A percentile compares a stretch with the other conserved stretches of the same genome.
These are phyloP conservation scores for Rhinolophus ferrumequinum DNA, from an alignment of 2,113 vertebrate genomes.

Conservation along the genomic window DNA sequence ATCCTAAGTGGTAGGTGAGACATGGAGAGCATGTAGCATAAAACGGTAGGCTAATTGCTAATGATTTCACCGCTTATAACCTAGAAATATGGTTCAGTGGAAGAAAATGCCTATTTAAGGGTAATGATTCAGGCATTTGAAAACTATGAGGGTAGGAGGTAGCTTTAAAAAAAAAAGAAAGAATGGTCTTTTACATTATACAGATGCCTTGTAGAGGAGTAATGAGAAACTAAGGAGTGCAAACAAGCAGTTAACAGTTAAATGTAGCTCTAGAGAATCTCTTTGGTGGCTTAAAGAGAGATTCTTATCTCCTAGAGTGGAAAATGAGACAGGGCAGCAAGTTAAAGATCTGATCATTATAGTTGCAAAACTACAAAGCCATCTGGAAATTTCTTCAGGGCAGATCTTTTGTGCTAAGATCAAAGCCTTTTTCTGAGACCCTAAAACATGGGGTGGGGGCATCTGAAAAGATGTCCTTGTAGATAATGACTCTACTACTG, in stretches of 20 bases:
- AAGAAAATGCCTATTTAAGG: not conserved
- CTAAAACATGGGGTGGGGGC: not conserved
- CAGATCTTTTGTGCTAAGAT: not conserved
- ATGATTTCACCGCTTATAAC: not conserved
- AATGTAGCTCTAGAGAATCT: not conserved
- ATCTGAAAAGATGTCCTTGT: not conserved
- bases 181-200: not conserved
- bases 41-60: not conserved
- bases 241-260: not conserved
- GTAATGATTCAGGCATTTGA: not conserved
- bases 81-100: not conserved
- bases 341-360: not conserved
- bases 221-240: not conserved
- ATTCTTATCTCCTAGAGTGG: not conserved
- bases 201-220: not conserved
- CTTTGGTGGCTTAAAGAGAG: not conserved
- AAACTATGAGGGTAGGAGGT: not conserved
- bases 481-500: not conserved
- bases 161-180: not conserved
- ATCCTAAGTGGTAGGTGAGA: not conserved
- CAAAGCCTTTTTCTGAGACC: not conserved
- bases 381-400: not conserved
- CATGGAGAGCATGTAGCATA: not conserved
- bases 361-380: not conserved
- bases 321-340: not conserved